Base-by-base conservation (phyloP, 2,888 invertebrate genomes). In the Sinodicranocentrus sp. region DNA sequence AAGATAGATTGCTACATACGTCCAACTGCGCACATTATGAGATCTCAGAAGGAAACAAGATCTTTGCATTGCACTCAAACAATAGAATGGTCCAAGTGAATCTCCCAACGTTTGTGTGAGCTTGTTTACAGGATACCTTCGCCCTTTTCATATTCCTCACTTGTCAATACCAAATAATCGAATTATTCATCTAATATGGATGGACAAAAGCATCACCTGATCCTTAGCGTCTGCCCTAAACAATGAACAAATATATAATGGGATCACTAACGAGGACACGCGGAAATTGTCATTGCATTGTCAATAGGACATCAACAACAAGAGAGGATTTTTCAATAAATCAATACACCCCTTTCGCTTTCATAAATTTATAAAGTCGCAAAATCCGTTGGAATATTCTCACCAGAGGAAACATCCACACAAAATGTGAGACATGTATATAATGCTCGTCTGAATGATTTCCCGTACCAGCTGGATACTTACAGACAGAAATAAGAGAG, bases 1-100 rank as follows among this genome's bases (percentile, higher is more conserved):
- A 87, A 86, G 88, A 88, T 88, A 86, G 86, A 88, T 86, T 86
- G 82, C 83, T 84, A 82, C 85, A 84, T 78, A 80, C 86, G 85
- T 85, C 86, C 86, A 82, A 84, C 85, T 79, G 87, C 82, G 85
- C 84, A 84, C 85, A 82, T 80, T 79, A 84, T 78, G 84, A 79
- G 78, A 84, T 78, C 78, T 78, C 57, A 57, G 48, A n/a, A 44
- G 75, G 52, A 48, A 65, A 48, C 28, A 43, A 10, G 63, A 39
- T 39, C 8, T 39, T 65, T 15, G 26, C n/a, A 48, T 1, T 44
- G 17, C 8, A 48, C 28, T 65, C 23, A 39, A 59, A 23, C 25
- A 15, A 61, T 43, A 43, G 13, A 33, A 33, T 33, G 33, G 33
- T 33, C n/a, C n/a, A n/a, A n/a, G n/a, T n/a, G n/a, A n/a, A n/a